Conservation (phyloP, 2,797 vertebrate genomes). For the Schizothorax lantsangensis region DNA sequence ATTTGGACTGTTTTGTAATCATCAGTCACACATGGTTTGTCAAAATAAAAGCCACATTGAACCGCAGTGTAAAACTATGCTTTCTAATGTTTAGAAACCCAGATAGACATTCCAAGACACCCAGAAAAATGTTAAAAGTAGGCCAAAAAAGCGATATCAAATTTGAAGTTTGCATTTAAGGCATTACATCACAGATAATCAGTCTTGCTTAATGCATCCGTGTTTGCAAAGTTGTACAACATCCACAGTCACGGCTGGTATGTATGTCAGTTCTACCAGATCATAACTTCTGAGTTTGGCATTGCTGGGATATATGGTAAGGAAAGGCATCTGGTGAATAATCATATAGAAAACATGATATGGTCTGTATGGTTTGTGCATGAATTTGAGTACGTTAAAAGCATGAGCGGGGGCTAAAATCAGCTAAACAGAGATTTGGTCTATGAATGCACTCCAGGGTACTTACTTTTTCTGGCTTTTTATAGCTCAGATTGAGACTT, state of each 20-base stretch:
- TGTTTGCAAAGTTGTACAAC: slow-evolving; percentile 26
- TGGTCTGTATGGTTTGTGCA: slow-evolving; percentile 7
- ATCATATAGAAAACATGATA: slow-evolving; percentile 14
- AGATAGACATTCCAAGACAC: slow-evolving; percentile 15
- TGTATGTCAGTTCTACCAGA: slow-evolving; percentile 5
- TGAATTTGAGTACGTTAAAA: slow-evolving; percentile 5
- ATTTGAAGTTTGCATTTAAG: slow-evolving; percentile 27
- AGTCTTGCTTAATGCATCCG: slow-evolving; percentile 16
- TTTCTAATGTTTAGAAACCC: slow-evolving; percentile 27
- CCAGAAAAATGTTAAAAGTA: background rate
- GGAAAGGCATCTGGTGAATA: background rate
- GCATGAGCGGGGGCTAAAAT: background rate
- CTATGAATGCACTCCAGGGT: slow-evolving; percentile 17
- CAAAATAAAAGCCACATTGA: slow-evolving; percentile 41
- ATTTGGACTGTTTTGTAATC: slow-evolving; percentile 44
- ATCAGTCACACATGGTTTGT: slow-evolving; percentile 47
- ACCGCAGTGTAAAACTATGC: slow-evolving; percentile 34
- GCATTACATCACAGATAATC: slow-evolving; percentile 24
- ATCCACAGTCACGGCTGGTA: background rate
- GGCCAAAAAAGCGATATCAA: slow-evolving; percentile 8
- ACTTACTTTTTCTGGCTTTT: slow-evolving; percentile 24
- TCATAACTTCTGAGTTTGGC: background rate
- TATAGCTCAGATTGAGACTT: slow-evolving; percentile 38
- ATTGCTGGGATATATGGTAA: slow-evolving; percentile 7
- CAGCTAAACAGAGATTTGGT: slow-evolving; percentile 12